These are phyloP conservation scores for Tanypteryx hageni DNA, from an alignment of 2,888 invertebrate species.

Conservation along the genomic window DNA sequence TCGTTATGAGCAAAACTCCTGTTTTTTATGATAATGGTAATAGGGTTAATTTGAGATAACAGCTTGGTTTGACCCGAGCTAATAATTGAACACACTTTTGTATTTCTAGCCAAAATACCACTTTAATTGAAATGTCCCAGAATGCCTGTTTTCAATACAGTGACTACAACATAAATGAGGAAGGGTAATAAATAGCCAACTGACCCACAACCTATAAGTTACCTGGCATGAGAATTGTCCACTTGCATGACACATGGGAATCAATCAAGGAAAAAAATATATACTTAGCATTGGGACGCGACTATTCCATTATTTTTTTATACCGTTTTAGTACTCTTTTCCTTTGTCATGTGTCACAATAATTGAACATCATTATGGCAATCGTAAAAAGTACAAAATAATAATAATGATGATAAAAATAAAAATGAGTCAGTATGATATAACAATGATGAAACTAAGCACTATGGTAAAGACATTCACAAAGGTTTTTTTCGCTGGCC, in stretches of 20 bases:
- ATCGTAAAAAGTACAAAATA: conserved; percentile 64
- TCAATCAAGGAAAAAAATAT: conserved; percentile 64
- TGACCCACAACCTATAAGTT: conserved; percentile 66
- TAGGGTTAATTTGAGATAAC: not conserved
- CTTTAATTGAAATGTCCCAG: conserved; percentile 66
- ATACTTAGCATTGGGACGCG: conserved; percentile 62
- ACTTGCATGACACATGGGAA: conserved; percentile 57
- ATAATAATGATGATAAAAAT: conserved; percentile 64
- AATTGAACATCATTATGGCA: conserved; percentile 64
- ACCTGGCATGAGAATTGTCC: conserved; percentile 62
- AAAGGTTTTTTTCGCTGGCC: conserved; percentile 47
- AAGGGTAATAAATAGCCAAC: conserved; percentile 66
- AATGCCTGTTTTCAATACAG: conserved; percentile 66
- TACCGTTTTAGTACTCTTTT: conserved; percentile 63
- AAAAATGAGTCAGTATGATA: conserved; percentile 64
- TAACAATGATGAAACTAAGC: conserved; percentile 64
- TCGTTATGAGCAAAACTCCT: not conserved
- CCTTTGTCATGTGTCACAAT: conserved; percentile 64
- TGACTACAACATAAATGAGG: conserved; percentile 63
- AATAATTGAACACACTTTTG: conserved; percentile 60
- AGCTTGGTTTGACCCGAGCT: conserved; percentile 51
- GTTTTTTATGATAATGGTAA: not conserved
- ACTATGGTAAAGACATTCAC: conserved; percentile 64
- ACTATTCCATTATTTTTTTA: conserved; percentile 64
- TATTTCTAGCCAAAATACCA: conserved; percentile 66